Evolutionary conservation across 92 coral and sea anemone genomes (phyloP).

Genomic region (Siderastrea radians): DNA sequence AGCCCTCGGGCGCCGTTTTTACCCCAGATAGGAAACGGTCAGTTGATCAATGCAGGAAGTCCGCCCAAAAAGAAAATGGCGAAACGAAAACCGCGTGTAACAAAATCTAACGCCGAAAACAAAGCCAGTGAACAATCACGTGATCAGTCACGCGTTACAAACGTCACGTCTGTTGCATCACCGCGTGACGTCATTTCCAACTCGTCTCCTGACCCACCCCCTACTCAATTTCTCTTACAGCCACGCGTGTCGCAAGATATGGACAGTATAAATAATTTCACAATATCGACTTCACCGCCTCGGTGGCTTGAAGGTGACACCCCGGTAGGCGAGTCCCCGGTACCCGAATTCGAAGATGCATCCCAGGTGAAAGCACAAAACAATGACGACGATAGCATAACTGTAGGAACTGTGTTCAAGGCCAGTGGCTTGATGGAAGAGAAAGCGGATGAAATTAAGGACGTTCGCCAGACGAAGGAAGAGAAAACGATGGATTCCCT

Average conservation of each 20-base stretch:
- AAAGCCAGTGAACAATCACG: neutral
- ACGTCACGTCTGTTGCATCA: neutral
- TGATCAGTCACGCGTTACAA: constrained; percentile 23
- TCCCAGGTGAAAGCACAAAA: neutral
- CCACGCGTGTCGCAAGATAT: constrained; percentile 12
- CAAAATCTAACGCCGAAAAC: constrained; percentile 5
- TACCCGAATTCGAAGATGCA: neutral
- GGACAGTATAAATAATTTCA: constrained; percentile 26
- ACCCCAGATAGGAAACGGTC: constrained; percentile 48
- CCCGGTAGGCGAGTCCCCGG: neutral
- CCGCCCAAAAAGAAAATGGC: neutral
- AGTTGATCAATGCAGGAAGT: constrained; percentile 15
- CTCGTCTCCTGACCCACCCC: constrained; percentile 14
- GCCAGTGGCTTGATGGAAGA: constrained; percentile 67
- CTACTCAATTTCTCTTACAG: neutral
- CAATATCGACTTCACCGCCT: constrained; percentile 45
- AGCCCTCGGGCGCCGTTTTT: constrained; percentile 18
- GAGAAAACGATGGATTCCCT: constrained; percentile 60
- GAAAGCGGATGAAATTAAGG: constrained; percentile 60
- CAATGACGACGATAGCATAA: constrained; percentile 11
- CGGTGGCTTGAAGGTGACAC: constrained; percentile 30
- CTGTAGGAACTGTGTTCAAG: constrained; percentile 49
- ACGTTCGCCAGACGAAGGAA: constrained; percentile 43
- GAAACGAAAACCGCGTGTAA: neutral
- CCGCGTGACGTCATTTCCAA: neutral